Percentiles rank a stretch among this genome's conserved stretches.
Evolutionary conservation across 2,888 invertebrate species (phyloP).

Genomic region (Gari tellinella): DNA sequence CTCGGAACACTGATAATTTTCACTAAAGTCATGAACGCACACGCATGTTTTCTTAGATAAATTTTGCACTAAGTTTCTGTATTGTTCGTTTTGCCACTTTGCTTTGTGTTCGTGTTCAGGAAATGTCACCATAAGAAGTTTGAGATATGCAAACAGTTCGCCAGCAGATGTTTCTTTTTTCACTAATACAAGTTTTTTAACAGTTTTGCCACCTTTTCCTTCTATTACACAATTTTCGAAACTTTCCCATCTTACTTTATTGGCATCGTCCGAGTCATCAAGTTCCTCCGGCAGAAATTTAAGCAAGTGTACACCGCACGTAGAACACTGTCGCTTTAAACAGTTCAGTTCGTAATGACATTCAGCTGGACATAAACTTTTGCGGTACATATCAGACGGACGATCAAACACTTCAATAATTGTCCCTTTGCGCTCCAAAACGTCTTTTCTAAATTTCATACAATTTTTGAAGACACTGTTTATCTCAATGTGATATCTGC

Average conservation of each 20-base stretch:
- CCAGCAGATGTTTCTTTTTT: conserved; percentile 9
- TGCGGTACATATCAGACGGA: conserved; percentile 3
- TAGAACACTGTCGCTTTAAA: conserved; percentile 8
- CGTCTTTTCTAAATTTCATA: neutral
- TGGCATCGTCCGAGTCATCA: neutral
- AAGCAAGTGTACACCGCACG: conserved; percentile 1
- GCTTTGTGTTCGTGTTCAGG: conserved; percentile 17
- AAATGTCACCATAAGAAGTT: conserved; percentile 5
- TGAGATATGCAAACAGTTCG: conserved; percentile 12
- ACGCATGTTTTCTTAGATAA: conserved; percentile 8
- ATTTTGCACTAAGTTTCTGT: conserved; percentile 3
- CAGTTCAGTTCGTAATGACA: neutral
- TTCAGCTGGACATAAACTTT: neutral
- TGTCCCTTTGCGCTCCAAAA: neutral
- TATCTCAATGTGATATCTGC: neutral
- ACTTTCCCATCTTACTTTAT: conserved; percentile 16
- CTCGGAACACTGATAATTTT: conserved; percentile 37
- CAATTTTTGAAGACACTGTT: neutral
- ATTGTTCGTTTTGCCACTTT: conserved; percentile 16
- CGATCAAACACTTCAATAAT: neutral
- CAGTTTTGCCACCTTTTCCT: conserved; percentile 11
- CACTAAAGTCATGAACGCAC: conserved; percentile 34
- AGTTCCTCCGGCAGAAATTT: conserved; percentile 4
- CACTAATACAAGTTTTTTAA: conserved; percentile 12
- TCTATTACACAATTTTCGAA: conserved; percentile 7